A percentile compares a stretch with the other conserved stretches of the same genome.
These are phyloP conservation scores for Luffia ferchaultella DNA, from an alignment of 2,888 invertebrate species.

Conservation along the genomic window DNA sequence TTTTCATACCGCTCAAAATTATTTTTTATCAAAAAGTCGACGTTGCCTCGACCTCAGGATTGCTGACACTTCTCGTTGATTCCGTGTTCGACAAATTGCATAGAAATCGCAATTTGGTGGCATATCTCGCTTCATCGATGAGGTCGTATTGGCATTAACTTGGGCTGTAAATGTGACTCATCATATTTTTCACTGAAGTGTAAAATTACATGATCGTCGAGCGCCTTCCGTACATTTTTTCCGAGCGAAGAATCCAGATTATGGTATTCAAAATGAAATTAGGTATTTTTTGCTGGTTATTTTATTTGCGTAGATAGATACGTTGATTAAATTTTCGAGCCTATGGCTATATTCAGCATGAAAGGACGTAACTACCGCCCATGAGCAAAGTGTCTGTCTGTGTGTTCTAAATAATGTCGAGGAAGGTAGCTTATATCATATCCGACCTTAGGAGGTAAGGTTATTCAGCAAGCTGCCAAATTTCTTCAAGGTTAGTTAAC, in stretches of 20 bases:
- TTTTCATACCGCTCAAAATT: constrained; percentile 31
- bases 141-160: neutral
- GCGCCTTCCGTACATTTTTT: neutral
- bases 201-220: neutral
- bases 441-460: too few relatives aligned
- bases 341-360: too few relatives aligned
- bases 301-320: too few relatives aligned
- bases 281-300: too few relatives aligned
- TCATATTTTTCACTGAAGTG: neutral
- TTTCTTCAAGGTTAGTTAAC: too few relatives aligned
- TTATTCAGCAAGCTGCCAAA: too few relatives aligned
- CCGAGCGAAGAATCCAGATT: neutral
- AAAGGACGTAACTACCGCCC: too few relatives aligned
- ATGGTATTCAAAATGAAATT: too few relatives aligned
- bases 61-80: neutral
- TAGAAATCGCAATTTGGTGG: neutral
- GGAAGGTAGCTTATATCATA: too few relatives aligned
- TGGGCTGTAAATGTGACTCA: neutral
- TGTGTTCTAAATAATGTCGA: too few relatives aligned
- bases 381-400: too few relatives aligned
- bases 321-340: too few relatives aligned
- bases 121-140: neutral
- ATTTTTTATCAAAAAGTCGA: constrained; percentile 8
- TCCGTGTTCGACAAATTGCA: neutral
- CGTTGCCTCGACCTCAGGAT: neutral